These are phyloP conservation scores for Pyxicephalus adspersus DNA, from an alignment of 2,113 vertebrate genomes.

Conservation along the genomic window DNA sequence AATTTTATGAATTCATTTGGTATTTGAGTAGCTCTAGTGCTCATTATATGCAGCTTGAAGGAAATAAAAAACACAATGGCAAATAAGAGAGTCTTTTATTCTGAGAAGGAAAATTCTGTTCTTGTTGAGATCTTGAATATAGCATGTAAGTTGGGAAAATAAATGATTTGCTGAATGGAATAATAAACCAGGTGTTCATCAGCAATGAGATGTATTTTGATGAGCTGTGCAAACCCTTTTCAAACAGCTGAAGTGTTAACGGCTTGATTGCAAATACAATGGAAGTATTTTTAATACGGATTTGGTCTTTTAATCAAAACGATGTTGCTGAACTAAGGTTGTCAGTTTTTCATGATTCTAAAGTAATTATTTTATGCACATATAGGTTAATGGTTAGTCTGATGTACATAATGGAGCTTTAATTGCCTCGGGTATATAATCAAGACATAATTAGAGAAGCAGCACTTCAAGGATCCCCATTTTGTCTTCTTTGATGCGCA, in stretches of 20 bases:
- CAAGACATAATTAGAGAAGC: constrained; percentile 48
- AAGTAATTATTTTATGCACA: constrained; percentile 56
- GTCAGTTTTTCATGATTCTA: constrained; percentile 45
- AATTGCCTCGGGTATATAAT: constrained; percentile 52
- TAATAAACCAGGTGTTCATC: constrained; percentile 53
- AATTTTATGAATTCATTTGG: constrained; percentile 32
- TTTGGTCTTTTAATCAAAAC: constrained; percentile 45
- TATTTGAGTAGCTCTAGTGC: constrained; percentile 8
- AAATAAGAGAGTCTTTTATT: constrained; percentile 32
- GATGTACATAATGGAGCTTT: constrained; percentile 53
- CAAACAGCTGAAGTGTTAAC: constrained; percentile 33
- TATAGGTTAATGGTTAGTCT: constrained; percentile 54
- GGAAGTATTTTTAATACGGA: constrained; percentile 39
- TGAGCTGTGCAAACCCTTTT: constrained; percentile 26
- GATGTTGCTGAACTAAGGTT: constrained; percentile 6
- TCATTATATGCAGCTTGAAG: constrained; percentile 22
- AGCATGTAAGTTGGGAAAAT: constrained; percentile 11
- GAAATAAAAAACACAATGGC: constrained; percentile 11
- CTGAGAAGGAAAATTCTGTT: constrained; percentile 1
- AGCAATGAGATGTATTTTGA: constrained; percentile 33
- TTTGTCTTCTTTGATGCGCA: constrained; percentile 42
- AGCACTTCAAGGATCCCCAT: constrained; percentile 43
- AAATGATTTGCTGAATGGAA: constrained; percentile 39
- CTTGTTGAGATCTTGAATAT: constrained; percentile 7
- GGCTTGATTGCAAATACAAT: constrained; percentile 52